These are phyloP conservation scores for Liposcelis brunnea DNA, from an alignment of 2,888 invertebrate species.

Conservation along the genomic window DNA sequence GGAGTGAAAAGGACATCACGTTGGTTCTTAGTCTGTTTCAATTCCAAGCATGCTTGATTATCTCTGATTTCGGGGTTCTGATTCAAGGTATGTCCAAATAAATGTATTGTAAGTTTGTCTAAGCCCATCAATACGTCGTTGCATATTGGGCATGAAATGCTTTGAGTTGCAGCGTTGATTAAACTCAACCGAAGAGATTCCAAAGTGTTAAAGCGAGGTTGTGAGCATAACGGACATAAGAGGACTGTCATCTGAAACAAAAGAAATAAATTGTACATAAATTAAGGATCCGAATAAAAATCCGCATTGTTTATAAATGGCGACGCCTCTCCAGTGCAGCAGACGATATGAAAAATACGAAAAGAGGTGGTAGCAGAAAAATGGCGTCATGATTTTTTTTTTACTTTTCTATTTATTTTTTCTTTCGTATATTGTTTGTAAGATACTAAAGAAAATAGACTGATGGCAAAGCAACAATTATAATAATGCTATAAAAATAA, in stretches of 20 bases:
- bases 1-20: background rate
- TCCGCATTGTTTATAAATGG: no score
- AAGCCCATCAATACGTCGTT: slow-evolving; percentile 54
- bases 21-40: slow-evolving; percentile 9
- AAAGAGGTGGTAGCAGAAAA: no score
- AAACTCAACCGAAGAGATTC: slow-evolving; percentile 52
- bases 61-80: slow-evolving; percentile 9
- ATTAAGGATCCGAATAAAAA: no score
- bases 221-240: slow-evolving; percentile 54
- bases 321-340: no score
- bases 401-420: no score
- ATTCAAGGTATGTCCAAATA: slow-evolving; percentile 50
- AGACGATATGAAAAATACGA: no score
- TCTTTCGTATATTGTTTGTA: no score
- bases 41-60: background rate
- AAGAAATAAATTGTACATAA: background rate
- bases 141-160: slow-evolving; percentile 60
- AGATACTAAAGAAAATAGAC: no score
- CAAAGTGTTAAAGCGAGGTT: slow-evolving; percentile 51
- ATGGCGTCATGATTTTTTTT: no score
- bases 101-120: slow-evolving; percentile 68
- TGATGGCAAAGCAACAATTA: no score
- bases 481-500: no score
- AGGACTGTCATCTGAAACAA: slow-evolving; percentile 3
- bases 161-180: slow-evolving; percentile 56